These are phyloP conservation scores for Cheilinus undulatus DNA, from an alignment of 2,113 vertebrate species.

Conservation along the genomic window DNA sequence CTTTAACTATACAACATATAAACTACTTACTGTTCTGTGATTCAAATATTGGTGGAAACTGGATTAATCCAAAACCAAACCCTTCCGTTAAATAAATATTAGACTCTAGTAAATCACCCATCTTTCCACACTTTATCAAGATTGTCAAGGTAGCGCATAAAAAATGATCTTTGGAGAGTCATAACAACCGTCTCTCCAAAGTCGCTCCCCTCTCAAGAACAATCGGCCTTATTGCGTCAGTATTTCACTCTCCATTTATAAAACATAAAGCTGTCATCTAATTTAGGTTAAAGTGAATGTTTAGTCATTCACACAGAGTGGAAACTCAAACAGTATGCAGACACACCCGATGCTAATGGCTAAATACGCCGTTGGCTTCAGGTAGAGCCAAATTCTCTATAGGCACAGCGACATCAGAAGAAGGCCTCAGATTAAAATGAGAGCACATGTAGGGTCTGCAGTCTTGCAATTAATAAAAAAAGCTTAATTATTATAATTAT, in stretches of 20 bases:
- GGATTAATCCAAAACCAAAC: constrained; percentile 24
- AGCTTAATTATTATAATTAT: no score
- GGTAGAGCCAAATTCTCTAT: constrained; percentile 14
- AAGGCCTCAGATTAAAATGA: constrained; percentile 43
- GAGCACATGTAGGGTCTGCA: no score
- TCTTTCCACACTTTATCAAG: neutral
- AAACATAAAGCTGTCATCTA: constrained; percentile 69
- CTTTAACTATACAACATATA: constrained; percentile 39
- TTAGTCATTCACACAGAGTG: constrained; percentile 64
- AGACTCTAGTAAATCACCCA: neutral
- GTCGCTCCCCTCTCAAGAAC: neutral
- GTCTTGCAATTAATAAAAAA: no score
- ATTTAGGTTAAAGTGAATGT: constrained; percentile 50
- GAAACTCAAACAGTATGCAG: constrained; percentile 49
- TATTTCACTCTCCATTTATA: constrained; percentile 48
- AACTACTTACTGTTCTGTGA: constrained; percentile 37
- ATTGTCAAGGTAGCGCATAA: no score
- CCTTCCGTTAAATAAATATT: constrained; percentile 1
- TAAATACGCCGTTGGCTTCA: constrained; percentile 26
- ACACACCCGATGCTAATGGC: constrained; percentile 67
- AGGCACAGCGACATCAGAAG: constrained; percentile 15
- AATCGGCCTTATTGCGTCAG: constrained; percentile 28
- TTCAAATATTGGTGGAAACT: constrained; percentile 7
- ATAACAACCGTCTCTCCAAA: neutral
- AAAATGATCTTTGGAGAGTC: neutral